These are phyloP conservation scores for Trichopoda pennipes DNA, from an alignment of 2,888 invertebrate species.

Conservation along the genomic window DNA sequence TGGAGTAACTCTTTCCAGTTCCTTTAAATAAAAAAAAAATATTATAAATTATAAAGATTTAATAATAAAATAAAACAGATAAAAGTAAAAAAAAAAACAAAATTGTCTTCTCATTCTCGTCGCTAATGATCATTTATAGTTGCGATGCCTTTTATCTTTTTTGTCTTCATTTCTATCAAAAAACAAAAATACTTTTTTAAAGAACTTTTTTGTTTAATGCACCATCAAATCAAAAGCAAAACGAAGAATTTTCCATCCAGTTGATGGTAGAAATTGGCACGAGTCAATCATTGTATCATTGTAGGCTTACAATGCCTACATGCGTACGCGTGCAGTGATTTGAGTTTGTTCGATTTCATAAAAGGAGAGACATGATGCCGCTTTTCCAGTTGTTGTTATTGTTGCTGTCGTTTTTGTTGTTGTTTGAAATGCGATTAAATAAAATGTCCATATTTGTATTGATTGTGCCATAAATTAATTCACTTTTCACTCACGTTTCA, in stretches of 20 bases:
- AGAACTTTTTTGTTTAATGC: conserved; percentile 4
- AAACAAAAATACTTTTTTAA: neutral
- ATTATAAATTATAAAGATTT: conserved; percentile 56
- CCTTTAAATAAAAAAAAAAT: conserved; percentile 6
- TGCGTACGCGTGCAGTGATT: conserved; percentile 62
- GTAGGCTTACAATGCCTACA: too few species aligned
- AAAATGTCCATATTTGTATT: conserved; percentile 60
- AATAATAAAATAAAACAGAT: conserved; percentile 27
- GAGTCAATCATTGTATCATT: conserved; percentile 66
- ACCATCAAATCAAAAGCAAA: conserved; percentile 45
- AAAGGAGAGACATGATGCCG: conserved; percentile 63
- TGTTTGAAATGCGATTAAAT: conserved; percentile 34
- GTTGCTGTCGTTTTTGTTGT: neutral
- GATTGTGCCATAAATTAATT: conserved; percentile 68
- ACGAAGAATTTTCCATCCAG: conserved; percentile 47
- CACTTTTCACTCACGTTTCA: conserved; percentile 68
- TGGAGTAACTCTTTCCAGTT: conserved; percentile 39
- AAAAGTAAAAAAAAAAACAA: too few species aligned
- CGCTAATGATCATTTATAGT: conserved; percentile 54
- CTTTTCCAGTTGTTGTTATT: conserved; percentile 21
- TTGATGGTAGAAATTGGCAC: conserved; percentile 64
- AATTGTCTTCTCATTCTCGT: conserved; percentile 30
- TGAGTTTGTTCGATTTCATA: conserved; percentile 63
- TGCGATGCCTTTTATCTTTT: conserved; percentile 42
- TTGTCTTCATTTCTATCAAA: too few species aligned